Evolutionary conservation across 1,140 invertebrate species (phyloP), one percentile per base, ranked within the genome.

Genomic region (Orussus abietinus): DNA sequence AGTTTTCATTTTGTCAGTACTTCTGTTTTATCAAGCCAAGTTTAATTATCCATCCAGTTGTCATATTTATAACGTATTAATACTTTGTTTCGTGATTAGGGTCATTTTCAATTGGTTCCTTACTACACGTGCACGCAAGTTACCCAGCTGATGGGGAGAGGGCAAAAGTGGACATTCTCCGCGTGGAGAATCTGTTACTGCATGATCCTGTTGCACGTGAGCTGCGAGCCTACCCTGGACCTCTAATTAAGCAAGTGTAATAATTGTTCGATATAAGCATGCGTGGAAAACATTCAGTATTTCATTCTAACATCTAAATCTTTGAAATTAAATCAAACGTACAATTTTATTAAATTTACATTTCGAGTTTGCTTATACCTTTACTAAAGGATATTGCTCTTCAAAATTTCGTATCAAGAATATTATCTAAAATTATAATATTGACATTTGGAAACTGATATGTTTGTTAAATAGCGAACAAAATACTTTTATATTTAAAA

Each of bases 81-180:
- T 44, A n/a, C n/a, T 26, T 50, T 29, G 32, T 45, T 15, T 43
- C 37, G 11, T 41, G 12, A 9, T 42, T 75, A 69, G 75, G 75
- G 19, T 79, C 82, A 53, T 79, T 86, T 33, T 69, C 78, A 6
- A 79, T 79, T 45, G 86, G 86, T 30, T 78, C 84, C 53, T 59
- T 91, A 36, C 62, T 91, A 32, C 77, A 83, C 50, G 80, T 89
- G 26, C 70, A 81, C 34, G 80, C 86, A 4, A 79, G 83, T 59
- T 82, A 83, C 62, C 85, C 86, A 32, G 72, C 79, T 36, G 86
- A 89, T 62, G 87, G 86, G 12, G 81, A 85, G 52, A 77, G 80
- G 12, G 82, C 88, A 12, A 74, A 77, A 39, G 77, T 93, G 22
- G 82, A 86, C 46, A 68, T 93, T 45, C 62, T 84, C 54, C 77